Base-by-base conservation (phyloP, 2,888 invertebrate species). In the Pyrgus malvae region DNA sequence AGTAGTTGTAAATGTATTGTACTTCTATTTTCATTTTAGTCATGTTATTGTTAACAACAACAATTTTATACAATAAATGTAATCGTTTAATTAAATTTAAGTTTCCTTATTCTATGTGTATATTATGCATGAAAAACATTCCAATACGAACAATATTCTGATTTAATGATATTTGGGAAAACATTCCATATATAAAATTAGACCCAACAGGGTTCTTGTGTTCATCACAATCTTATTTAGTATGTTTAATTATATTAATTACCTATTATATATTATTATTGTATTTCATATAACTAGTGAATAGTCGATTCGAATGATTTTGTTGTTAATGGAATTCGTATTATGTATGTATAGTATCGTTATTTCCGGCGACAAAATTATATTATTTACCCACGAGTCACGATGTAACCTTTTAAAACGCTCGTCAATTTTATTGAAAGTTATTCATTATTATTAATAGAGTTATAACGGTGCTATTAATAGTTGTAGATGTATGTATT, bases 11-110 rank as follows among this genome's bases (percentile, higher is more conserved):
- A 35, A 53, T 53, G 23, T 48, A 23, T 48, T 31, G 48, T 67
- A 78, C 79, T 89, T 89, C 88, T 89, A 88, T 89, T 88, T 83
- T 89, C 88, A 87, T 88, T 89, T 88, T 81, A 88, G 80, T 88
- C 88, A 72, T 60, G 57, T 45, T 44, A 44, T 38, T 44, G 44
- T 46, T 46, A 48, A 49, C 40, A 55, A 50, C 38, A 38, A 48
- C 2, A 46, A 46, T 37, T 29, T 38, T 44, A 21, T 51, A 7
- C 37, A 35, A 11, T 35, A 27, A 14, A 37, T 46, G 16, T 48
- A 48, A 37, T 16, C 33, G 33, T 21, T 4, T 16, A 8, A 21
- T 23, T 23, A 23, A 23, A 23, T n/a, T n/a, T n/a, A n/a, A n/a
- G n/a, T n/a, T n/a, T n/a, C n/a, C n/a, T n/a, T n/a, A n/a, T n/a